A percentile compares a stretch with the other conserved stretches of the same genome.
phyloP scores from a whole-genome alignment of 2,797 vertebrate genomes.

The Brachyrhaphis roseni region DNA sequence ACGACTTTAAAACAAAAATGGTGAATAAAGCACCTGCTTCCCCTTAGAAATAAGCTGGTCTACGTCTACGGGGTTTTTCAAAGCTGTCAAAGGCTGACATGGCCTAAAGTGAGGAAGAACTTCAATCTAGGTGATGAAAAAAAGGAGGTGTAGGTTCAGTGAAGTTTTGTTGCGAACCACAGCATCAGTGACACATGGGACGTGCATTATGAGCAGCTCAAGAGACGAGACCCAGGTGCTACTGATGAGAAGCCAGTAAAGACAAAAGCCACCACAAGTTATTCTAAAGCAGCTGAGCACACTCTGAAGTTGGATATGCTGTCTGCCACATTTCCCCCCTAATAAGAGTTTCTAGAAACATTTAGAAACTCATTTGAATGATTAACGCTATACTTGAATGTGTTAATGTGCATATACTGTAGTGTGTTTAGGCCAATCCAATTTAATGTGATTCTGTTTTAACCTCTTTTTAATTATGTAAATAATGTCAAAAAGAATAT shows the following conservation, averaged over 20 bases:
- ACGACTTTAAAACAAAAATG: background rate
- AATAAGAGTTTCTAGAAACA: background rate
- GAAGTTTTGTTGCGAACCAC: background rate
- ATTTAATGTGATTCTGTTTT: background rate
- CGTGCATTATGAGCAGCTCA: background rate
- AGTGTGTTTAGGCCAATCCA: background rate
- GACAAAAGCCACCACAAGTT: slow-evolving; percentile 4
- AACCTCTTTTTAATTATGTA: background rate
- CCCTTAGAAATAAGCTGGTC: background rate
- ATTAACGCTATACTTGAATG: background rate
- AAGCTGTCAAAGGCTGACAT: background rate
- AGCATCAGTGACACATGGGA: background rate
- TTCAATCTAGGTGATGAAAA: background rate
- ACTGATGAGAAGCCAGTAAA: background rate
- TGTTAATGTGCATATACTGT: background rate
- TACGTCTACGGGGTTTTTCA: background rate
- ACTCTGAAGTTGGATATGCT: background rate
- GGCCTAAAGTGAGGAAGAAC: background rate
- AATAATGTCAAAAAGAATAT: background rate
- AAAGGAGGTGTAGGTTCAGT: background rate
- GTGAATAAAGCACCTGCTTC: background rate
- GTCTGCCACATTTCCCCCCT: background rate
- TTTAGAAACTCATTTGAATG: background rate
- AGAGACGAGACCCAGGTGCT: background rate
- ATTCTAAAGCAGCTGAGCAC: background rate